Percentiles rank a stretch among this genome's conserved stretches.
Evolutionary conservation across 2,888 invertebrate genomes (phyloP).

Genomic region (Mellilla xanthometata): DNA sequence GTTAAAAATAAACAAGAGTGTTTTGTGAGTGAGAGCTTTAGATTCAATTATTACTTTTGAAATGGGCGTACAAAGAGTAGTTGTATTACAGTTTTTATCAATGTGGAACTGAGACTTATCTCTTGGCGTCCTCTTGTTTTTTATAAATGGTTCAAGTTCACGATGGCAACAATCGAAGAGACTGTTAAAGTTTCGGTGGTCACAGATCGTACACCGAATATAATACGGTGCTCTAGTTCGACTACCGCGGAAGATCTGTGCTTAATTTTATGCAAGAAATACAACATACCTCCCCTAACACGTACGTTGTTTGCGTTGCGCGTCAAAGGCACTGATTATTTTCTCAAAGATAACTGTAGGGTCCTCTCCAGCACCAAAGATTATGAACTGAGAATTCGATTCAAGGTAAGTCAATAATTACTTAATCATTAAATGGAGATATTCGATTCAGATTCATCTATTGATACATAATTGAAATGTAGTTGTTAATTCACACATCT

Average conservation of each 20-base stretch:
- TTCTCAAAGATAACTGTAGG: conserved; percentile 85
- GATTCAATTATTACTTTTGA: conserved; percentile 17
- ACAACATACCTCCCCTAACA: conserved; percentile 89
- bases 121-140: conserved; percentile 65
- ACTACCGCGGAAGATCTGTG: conserved; percentile 87
- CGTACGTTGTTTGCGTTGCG: conserved; percentile 90
- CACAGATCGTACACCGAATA: conserved; percentile 60
- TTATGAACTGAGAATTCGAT: conserved; percentile 91
- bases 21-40: conserved; percentile 17
- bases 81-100: conserved; percentile 40
- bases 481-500: too few relatives aligned
- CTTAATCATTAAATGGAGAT: too few relatives aligned
- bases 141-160: conserved; percentile 61
- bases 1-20: conserved; percentile 38
- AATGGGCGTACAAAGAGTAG: conserved; percentile 34
- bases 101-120: conserved; percentile 44
- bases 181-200: conserved; percentile 72
- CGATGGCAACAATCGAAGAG: conserved; percentile 70
- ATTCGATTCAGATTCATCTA: too few relatives aligned
- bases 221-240: conserved; percentile 66
- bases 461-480: too few relatives aligned
- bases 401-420: conserved; percentile 80
- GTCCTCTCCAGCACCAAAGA: conserved; percentile 75
- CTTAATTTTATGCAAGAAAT: conserved; percentile 85
- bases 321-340: conserved; percentile 84